Evolutionary conservation across 2,888 invertebrate species (phyloP).

Genomic region (Drosophila neonasuta): DNA sequence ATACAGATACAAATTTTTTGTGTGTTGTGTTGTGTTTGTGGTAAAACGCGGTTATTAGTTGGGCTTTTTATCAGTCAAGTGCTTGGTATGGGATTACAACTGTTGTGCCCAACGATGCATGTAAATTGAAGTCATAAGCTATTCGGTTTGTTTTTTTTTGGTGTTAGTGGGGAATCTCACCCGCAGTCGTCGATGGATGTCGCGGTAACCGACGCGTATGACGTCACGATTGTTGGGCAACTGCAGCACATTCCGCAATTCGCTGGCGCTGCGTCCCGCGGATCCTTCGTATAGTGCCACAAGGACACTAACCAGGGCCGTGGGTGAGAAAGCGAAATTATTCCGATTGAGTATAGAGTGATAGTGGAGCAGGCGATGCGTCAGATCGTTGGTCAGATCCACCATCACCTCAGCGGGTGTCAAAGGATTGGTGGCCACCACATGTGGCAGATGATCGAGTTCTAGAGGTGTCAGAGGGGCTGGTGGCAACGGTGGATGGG

Average conservation of each 20-base stretch:
- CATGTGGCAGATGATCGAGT: slow-evolving; percentile 54
- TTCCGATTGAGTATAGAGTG: slow-evolving; percentile 89
- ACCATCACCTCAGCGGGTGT: slow-evolving; percentile 89
- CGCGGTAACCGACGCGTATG: slow-evolving; percentile 90
- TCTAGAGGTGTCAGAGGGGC: slow-evolving; percentile 54
- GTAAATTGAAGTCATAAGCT: slow-evolving; percentile 43
- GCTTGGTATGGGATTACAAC: slow-evolving; percentile 13
- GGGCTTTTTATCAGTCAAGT: slow-evolving; percentile 54
- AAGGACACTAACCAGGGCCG: slow-evolving; percentile 90
- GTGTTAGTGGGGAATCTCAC: slow-evolving; percentile 83
- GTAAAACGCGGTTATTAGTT: slow-evolving; percentile 9
- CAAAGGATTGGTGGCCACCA: slow-evolving; percentile 66
- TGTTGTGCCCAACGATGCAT: slow-evolving; percentile 64
- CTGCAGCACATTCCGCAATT: slow-evolving; percentile 87
- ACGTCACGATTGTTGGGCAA: slow-evolving; percentile 89
- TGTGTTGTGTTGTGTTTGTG: no score
- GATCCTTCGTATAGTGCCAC: slow-evolving; percentile 91
- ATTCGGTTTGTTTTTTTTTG: background rate
- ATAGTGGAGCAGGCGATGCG: slow-evolving; percentile 87
- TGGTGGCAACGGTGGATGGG: slow-evolving; percentile 63
- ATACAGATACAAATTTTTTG: background rate
- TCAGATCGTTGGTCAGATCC: slow-evolving; percentile 89
- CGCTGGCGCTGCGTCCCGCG: slow-evolving; percentile 87
- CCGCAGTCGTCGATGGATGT: slow-evolving; percentile 91
- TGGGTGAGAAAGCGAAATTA: slow-evolving; percentile 93